A percentile compares a stretch with the other conserved stretches of the same genome.
Evolutionary conservation across 30 jellyfish, hydroid and myxozoan species (phyloP).

Genomic region (Mastigias papua): DNA sequence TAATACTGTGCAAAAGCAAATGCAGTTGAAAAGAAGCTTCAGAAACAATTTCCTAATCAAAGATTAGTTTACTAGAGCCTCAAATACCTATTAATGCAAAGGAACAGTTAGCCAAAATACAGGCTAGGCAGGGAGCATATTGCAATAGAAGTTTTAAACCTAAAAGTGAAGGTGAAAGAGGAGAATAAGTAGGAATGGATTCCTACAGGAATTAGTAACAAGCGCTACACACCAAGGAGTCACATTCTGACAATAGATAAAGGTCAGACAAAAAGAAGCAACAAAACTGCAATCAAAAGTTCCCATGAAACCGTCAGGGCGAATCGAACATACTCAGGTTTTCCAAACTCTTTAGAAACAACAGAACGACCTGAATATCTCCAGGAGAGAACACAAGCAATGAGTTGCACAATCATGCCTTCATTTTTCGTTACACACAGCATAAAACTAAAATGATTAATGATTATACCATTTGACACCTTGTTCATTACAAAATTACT

Average conservation of each 20-base stretch:
- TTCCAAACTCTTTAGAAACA: background rate
- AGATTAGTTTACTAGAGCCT: too few relatives aligned
- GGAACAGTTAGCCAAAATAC: too few relatives aligned
- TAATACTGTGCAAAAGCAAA: too few relatives aligned
- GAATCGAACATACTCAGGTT: background rate
- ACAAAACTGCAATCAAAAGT: conserved; percentile 3
- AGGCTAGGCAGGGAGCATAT: too few relatives aligned
- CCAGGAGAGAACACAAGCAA: background rate
- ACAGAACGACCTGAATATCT: background rate
- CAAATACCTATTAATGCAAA: too few relatives aligned
- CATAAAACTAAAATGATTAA: too few relatives aligned
- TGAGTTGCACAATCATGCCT: too few relatives aligned
- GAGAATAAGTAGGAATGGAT: conserved; percentile 13
- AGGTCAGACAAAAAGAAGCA: conserved; percentile 1
- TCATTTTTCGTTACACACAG: too few relatives aligned
- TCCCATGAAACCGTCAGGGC: conserved; percentile 4
- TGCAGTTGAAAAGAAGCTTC: too few relatives aligned
- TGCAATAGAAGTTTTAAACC: conserved; percentile 9
- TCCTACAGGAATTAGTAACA: background rate
- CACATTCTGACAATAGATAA: conserved; percentile 6
- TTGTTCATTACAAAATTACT: too few relatives aligned
- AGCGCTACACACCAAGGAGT: conserved; percentile 17
- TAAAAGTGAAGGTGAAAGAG: background rate
- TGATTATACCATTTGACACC: too few relatives aligned
- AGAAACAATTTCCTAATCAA: too few relatives aligned